Conservation (phyloP, 2,888 invertebrate species). For the Nomada ruficornis region DNA sequence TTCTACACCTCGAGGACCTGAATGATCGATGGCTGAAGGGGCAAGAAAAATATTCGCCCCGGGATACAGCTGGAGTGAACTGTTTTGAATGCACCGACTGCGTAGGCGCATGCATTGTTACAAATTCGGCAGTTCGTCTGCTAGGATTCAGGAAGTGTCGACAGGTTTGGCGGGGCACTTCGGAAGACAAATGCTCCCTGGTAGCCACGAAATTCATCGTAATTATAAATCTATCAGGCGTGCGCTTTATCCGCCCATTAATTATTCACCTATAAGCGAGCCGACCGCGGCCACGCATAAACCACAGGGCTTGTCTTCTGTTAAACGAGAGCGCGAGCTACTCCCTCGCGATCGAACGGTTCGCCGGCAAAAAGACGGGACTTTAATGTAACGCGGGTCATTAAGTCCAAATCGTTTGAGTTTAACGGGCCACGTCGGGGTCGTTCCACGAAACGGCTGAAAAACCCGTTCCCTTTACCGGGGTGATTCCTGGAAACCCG, state of each 20-base stretch:
- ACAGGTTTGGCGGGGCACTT: not conserved
- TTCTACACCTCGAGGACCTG: slow-evolving; percentile 1
- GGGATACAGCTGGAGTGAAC: too few species aligned
- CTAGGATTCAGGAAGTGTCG: not conserved
- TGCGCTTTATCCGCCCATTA: slow-evolving; percentile 50
- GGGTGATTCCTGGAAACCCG: slow-evolving; percentile 46
- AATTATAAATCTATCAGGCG: slow-evolving; percentile 55
- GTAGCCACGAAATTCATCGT: slow-evolving; percentile 21
- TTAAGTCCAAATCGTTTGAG: slow-evolving; percentile 67
- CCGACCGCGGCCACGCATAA: slow-evolving; percentile 35
- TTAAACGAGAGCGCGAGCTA: slow-evolving; percentile 56
- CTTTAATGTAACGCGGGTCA: slow-evolving; percentile 62
- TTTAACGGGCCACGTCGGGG: slow-evolving; percentile 67
- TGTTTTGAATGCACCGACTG: too few species aligned
- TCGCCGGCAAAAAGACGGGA: slow-evolving; percentile 57
- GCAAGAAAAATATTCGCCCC: slow-evolving; percentile 13
- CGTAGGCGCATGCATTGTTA: too few species aligned
- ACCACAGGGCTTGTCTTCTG: slow-evolving; percentile 38
- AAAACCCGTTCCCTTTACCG: slow-evolving; percentile 20
- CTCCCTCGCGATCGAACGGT: slow-evolving; percentile 58
- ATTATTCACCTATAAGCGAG: slow-evolving; percentile 42
- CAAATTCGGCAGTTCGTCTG: too few species aligned
- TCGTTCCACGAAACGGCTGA: slow-evolving; percentile 63
- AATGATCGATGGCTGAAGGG: slow-evolving; percentile 3
- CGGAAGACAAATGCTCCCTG: not conserved